Evolutionary conservation across 2,888 invertebrate genomes (phyloP), one percentile per base, ranked within the genome.

Genomic region (Microchrysa polita): DNA sequence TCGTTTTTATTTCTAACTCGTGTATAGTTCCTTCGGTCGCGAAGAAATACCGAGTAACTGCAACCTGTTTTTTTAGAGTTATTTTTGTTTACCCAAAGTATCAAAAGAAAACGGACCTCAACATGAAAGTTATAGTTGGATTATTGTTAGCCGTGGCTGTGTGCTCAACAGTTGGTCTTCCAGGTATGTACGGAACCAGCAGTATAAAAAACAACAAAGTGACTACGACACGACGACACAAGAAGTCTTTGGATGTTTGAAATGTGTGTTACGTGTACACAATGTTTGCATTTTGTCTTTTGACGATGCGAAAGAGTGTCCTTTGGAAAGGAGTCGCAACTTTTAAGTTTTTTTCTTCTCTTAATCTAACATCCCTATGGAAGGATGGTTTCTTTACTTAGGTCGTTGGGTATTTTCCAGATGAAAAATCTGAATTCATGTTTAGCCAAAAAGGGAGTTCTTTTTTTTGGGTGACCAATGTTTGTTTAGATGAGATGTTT

Each of bases 101-200:
- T 34, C 10, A 34, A 55, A 55, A 40, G 34, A 10, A 18, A 76
- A 72, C 72, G 69, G 76, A 75, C 74, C 74, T 76, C 72, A 72
- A 72, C 16, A 83, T 83, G 83, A 83, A 83, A 79, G 79, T 81
- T 74, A 75, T 82, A 69, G 77, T 80, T 74, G 79, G 79, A 76
- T 77, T 81, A 78, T 74, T 83, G 69, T 76, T 81, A 77, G 77
- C 78, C 48, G 73, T 83, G 78, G 80, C 82, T 78, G 77, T 82
- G 74, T 80, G 79, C 78, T 80, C 80, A 72, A 81, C 81, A 74
- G 80, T 80, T 69, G 79, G 83, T 73, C 78, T 83, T 79, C 83
- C 83, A 79, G 84, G 83, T 83, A 76, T 73, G 73, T 72, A 60
- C 2, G 16, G 2, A 48, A n/a, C 42, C 12, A 42, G 42, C 7